Evolutionary conservation across 2,888 invertebrate genomes (phyloP).

Genomic region (Hemicrepidius hirtus): DNA sequence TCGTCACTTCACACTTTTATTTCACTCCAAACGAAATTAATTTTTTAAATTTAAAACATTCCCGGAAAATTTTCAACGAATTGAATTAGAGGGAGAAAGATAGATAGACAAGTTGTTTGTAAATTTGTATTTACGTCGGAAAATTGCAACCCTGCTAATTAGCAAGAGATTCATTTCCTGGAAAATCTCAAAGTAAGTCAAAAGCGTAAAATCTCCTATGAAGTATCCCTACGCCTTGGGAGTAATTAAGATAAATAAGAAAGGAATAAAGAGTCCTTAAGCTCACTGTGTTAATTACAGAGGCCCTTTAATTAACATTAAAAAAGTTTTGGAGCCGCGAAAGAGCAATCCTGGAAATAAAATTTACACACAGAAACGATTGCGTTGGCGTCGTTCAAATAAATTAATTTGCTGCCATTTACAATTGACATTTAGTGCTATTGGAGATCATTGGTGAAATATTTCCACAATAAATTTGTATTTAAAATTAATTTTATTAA

Average conservation of each 20-base stretch:
- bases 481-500: constrained; percentile 42
- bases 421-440: constrained; percentile 41
- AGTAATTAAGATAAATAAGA: constrained; percentile 59
- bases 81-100: too few relatives aligned
- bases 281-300: constrained; percentile 57
- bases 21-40: background rate
- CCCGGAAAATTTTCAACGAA: too few relatives aligned
- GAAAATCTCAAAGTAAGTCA: constrained; percentile 42
- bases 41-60: too few relatives aligned
- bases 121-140: constrained; percentile 5
- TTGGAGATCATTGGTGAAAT: constrained; percentile 42
- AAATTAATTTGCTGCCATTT: constrained; percentile 46
- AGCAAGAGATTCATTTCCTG: constrained; percentile 41
- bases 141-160: constrained; percentile 38
- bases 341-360: constrained; percentile 46
- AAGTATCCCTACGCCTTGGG: constrained; percentile 46
- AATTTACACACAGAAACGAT: constrained; percentile 46
- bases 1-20: constrained; percentile 3
- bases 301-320: constrained; percentile 56
- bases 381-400: constrained; percentile 41
- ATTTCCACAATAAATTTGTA: constrained; percentile 40
- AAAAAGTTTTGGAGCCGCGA: constrained; percentile 52
- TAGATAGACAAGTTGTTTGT: too few relatives aligned
- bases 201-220: constrained; percentile 44
- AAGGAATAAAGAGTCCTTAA: constrained; percentile 56